These are phyloP conservation scores for Chunga burmeisteri DNA, from an alignment of 2,113 vertebrate species.

Conservation along the genomic window DNA sequence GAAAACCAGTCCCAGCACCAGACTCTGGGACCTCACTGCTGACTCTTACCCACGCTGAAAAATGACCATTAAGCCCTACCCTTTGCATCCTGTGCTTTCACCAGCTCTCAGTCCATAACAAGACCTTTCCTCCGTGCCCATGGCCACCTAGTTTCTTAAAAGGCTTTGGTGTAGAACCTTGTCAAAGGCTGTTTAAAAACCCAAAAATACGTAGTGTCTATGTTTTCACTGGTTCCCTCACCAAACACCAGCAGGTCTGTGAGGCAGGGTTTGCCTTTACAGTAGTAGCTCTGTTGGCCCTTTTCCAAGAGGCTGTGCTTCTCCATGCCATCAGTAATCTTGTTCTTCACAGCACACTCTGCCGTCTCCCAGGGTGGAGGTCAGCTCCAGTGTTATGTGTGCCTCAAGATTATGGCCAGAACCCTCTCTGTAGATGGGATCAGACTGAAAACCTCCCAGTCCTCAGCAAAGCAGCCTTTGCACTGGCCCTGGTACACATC, in stretches of 20 bases:
- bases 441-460: background rate
- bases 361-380: background rate
- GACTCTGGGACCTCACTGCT: background rate
- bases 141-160: background rate
- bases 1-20: background rate
- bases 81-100: background rate
- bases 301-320: background rate
- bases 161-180: background rate
- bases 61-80: background rate
- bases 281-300: background rate
- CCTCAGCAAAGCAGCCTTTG: background rate
- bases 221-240: background rate
- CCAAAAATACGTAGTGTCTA: background rate
- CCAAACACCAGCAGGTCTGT: background rate
- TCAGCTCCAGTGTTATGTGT: background rate
- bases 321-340: background rate
- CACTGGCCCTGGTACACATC: background rate
- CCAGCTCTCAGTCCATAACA: rapidly evolving
- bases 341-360: background rate
- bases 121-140: background rate
- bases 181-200: background rate
- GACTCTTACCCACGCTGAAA: background rate
- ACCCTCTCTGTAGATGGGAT: background rate
- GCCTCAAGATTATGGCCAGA: background rate
- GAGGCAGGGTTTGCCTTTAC: background rate